Percentiles rank a stretch among this genome's conserved stretches.
Evolutionary conservation across 2,797 vertebrate species (phyloP).

Genomic region (Oreochromis mossambicus): DNA sequence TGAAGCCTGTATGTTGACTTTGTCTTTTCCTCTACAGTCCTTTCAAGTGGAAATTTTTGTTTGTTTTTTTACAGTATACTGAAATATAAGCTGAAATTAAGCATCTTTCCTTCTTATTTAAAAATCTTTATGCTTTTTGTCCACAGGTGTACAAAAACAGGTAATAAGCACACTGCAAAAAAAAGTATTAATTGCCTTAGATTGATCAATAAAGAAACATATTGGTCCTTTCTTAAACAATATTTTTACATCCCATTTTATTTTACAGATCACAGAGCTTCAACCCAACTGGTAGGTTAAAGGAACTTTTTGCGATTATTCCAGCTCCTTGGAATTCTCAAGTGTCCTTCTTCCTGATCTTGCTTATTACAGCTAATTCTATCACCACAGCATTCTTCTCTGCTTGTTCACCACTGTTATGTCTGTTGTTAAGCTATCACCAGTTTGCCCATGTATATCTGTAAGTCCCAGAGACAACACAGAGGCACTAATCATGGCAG

Average conservation of each 20-base stretch:
- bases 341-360: neutral
- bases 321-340: neutral
- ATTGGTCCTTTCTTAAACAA: neutral
- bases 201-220: neutral
- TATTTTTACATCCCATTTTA: neutral
- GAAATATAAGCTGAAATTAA: neutral
- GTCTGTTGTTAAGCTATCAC: neutral
- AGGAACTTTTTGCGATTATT: neutral
- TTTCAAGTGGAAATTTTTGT: neutral
- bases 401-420: neutral
- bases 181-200: neutral
- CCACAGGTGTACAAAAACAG: neutral
- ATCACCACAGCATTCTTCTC: neutral
- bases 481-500: neutral
- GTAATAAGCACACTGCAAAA: neutral
- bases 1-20: neutral
- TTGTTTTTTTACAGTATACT: neutral
- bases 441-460: neutral
- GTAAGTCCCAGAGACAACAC: neutral
- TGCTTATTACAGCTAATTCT: neutral
- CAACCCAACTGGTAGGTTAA: neutral
- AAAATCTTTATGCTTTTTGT: neutral
- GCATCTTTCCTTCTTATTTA: neutral
- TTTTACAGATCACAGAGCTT: neutral
- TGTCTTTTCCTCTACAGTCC: neutral